These are phyloP conservation scores for Euleptes europaea DNA, from an alignment of 2,113 vertebrate genomes.

Conservation along the genomic window DNA sequence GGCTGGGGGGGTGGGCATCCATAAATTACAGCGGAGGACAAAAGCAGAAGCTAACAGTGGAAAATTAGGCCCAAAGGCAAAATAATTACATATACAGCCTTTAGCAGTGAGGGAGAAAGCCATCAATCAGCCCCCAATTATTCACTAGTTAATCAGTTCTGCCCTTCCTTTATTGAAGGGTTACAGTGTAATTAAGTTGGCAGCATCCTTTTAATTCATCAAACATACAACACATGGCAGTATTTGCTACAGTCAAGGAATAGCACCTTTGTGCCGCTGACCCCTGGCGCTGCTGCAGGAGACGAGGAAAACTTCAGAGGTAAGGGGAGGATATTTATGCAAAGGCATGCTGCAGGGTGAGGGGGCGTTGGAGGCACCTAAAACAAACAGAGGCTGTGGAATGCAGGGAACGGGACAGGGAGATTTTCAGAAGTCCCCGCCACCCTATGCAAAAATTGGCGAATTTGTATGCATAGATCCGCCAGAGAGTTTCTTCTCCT, in stretches of 20 bases:
- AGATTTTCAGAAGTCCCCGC: neutral
- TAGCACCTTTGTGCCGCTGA: conserved; percentile 80
- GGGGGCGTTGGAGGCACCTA: conserved; percentile 3
- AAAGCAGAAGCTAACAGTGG: conserved; percentile 83
- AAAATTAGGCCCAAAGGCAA: conserved; percentile 88
- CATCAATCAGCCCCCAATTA: conserved; percentile 90
- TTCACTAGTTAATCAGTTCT: conserved; percentile 90
- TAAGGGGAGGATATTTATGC: conserved; percentile 56
- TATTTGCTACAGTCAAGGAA: conserved; percentile 79
- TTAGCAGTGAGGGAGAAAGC: conserved; percentile 84
- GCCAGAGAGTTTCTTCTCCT: neutral
- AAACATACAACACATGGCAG: conserved; percentile 85
- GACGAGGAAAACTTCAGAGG: conserved; percentile 67
- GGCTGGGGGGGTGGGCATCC: conserved; percentile 68
- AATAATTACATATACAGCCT: conserved; percentile 91
- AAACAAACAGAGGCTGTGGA: neutral
- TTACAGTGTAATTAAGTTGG: conserved; percentile 92
- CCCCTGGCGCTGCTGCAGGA: conserved; percentile 65
- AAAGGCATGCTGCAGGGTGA: neutral
- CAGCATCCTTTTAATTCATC: conserved; percentile 92
- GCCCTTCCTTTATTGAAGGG: conserved; percentile 91
- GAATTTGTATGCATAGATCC: neutral
- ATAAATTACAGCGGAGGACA: conserved; percentile 87
- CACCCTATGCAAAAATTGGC: rapidly evolving
- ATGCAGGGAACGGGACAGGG: neutral